Conservation (phyloP, 2,888 invertebrate genomes). For the Cantharis rustica region DNA sequence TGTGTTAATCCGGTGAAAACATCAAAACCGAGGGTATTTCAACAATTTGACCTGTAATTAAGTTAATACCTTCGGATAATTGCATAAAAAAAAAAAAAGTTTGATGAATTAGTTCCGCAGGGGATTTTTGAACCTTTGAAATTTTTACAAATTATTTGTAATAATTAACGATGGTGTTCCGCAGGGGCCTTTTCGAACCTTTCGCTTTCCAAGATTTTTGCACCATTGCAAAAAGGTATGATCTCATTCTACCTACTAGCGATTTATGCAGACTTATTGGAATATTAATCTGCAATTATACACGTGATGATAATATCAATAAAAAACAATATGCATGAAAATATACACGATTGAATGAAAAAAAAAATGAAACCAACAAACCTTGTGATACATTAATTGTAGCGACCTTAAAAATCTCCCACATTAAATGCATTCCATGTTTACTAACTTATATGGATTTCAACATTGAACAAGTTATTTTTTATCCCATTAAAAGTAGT, state of each 20-base stretch:
- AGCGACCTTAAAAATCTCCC: slow-evolving; percentile 3
- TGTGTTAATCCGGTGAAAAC: not conserved
- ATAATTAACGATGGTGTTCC: not conserved
- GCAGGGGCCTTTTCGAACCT: not conserved
- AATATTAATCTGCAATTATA: not conserved
- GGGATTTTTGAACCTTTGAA: not conserved
- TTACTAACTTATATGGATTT: slow-evolving; percentile 2
- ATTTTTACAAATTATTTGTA: no score
- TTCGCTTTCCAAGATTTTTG: not conserved
- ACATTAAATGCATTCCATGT: slow-evolving; percentile 3
- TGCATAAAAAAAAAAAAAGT: no score
- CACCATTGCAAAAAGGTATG: not conserved
- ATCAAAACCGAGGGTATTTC: not conserved
- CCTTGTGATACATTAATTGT: not conserved
- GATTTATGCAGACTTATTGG: not conserved
- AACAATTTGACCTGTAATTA: not conserved
- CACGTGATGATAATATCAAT: not conserved
- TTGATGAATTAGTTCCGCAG: not conserved
- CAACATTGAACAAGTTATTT: slow-evolving; percentile 4
- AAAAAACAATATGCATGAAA: not conserved
- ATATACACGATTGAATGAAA: not conserved
- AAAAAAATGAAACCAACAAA: not conserved
- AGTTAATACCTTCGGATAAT: no score
- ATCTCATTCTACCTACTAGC: not conserved
- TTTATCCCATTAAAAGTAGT: not conserved